These are phyloP conservation scores for Clostera curtula DNA, from an alignment of 2,888 invertebrate species.

Conservation along the genomic window DNA sequence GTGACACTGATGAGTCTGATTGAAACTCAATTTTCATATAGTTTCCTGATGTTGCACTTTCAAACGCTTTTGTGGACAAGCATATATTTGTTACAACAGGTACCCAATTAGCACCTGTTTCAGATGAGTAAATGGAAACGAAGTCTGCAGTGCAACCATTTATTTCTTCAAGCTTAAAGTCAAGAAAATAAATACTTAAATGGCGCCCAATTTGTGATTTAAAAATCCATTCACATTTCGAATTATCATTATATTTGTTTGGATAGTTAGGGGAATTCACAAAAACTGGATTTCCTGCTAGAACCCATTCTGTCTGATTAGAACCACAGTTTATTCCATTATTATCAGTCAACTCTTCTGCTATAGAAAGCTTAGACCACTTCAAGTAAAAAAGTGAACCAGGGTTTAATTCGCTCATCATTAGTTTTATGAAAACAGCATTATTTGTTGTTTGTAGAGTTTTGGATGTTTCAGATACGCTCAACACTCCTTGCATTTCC, in stretches of 20 bases:
- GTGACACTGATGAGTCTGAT: slow-evolving; percentile 75
- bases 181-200: slow-evolving; percentile 71
- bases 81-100: slow-evolving; percentile 73
- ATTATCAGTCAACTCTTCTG: slow-evolving; percentile 8
- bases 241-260: slow-evolving; percentile 73
- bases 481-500: slow-evolving; percentile 69
- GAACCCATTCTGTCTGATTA: slow-evolving; percentile 39
- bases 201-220: slow-evolving; percentile 76
- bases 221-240: slow-evolving; percentile 85
- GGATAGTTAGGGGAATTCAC: slow-evolving; percentile 88
- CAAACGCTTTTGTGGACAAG: slow-evolving; percentile 41
- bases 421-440: slow-evolving; percentile 75
- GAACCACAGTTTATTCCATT: slow-evolving; percentile 45
- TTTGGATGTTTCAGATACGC: slow-evolving; percentile 28
- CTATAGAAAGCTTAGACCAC: slow-evolving; percentile 36
- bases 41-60: slow-evolving; percentile 48
- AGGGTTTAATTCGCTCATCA: slow-evolving; percentile 46
- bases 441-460: slow-evolving; percentile 75
- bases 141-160: slow-evolving; percentile 76
- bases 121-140: slow-evolving; percentile 75
- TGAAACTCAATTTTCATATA: slow-evolving; percentile 80
- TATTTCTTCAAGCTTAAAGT: slow-evolving; percentile 77
- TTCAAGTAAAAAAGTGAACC: slow-evolving; percentile 54
- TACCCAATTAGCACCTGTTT: slow-evolving; percentile 67
- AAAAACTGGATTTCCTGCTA: slow-evolving; percentile 21